phyloP scores from a whole-genome alignment of 2,113 vertebrate genomes.

The Garra rufa region DNA sequence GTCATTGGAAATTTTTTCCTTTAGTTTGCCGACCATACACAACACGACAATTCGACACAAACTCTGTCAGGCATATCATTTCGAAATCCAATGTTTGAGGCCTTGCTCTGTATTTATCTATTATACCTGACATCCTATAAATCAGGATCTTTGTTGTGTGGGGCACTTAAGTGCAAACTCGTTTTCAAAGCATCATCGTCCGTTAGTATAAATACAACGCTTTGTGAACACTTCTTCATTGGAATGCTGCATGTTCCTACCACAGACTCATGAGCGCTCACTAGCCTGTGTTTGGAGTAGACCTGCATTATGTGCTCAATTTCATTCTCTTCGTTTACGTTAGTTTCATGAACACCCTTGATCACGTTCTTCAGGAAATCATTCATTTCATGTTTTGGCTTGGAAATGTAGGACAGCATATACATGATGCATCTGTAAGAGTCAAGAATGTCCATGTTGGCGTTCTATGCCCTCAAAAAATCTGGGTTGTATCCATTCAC shows the following conservation, averaged over 20 bases:
- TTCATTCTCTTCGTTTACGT: background rate
- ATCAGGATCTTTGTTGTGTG: background rate
- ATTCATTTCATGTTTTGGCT: slow-evolving; percentile 28
- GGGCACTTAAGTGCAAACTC: background rate
- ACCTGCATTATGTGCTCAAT: background rate
- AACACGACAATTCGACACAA: no score
- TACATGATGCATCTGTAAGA: slow-evolving; percentile 36
- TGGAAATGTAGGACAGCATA: slow-evolving; percentile 29
- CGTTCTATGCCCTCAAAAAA: slow-evolving; percentile 26
- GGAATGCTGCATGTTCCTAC: no score
- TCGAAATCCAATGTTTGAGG: no score
- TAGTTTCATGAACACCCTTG: background rate
- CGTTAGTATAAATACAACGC: background rate
- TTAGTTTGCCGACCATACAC: background rate
- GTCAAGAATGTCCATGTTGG: background rate
- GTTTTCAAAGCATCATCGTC: background rate
- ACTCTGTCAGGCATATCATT: no score
- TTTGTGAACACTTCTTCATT: background rate
- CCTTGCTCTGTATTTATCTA: no score
- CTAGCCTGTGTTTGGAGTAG: background rate
- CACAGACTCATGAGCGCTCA: background rate
- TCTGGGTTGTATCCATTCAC: slow-evolving; percentile 21
- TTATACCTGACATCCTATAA: background rate
- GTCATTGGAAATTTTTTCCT: background rate
- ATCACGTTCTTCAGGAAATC: slow-evolving; percentile 1